Conservation (phyloP, 2,888 invertebrate genomes). For the Andrena praecox region DNA sequence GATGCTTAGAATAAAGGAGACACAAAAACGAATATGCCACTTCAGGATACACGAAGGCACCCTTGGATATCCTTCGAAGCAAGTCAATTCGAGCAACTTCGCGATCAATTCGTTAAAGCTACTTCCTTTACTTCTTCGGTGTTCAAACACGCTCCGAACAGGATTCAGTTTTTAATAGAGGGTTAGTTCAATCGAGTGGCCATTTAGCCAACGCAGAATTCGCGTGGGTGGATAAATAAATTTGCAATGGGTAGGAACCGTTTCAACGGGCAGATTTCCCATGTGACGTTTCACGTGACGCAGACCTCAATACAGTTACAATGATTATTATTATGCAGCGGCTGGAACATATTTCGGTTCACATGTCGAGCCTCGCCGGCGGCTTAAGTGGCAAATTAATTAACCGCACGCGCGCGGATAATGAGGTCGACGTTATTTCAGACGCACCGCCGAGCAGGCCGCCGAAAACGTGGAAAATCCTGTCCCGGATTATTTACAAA, state of each 20-base stretch:
- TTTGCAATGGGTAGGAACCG: slow-evolving; percentile 66
- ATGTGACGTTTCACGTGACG: slow-evolving; percentile 74
- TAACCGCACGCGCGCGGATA: slow-evolving; percentile 53
- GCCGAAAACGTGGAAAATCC: slow-evolving; percentile 9
- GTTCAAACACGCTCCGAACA: no score
- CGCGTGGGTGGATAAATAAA: slow-evolving; percentile 64
- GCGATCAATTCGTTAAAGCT: neutral
- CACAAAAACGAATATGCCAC: no score
- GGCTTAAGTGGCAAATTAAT: slow-evolving; percentile 62
- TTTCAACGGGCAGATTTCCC: slow-evolving; percentile 74
- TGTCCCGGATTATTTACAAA: slow-evolving; percentile 21
- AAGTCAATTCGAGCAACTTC: neutral
- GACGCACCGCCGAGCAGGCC: slow-evolving; percentile 29
- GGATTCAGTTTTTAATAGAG: no score
- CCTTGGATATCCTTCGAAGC: neutral
- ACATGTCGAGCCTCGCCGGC: slow-evolving; percentile 45
- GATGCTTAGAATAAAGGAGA: neutral
- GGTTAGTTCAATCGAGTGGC: slow-evolving; percentile 10
- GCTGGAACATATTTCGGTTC: slow-evolving; percentile 47
- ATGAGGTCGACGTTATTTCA: slow-evolving; percentile 57
- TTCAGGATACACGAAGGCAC: no score
- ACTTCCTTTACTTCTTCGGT: neutral
- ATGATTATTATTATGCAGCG: slow-evolving; percentile 73
- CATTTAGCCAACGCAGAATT: slow-evolving; percentile 24
- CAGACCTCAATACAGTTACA: slow-evolving; percentile 76